Base-by-base conservation (phyloP, 2,113 vertebrate species). In the Sphyrna mokarran region DNA sequence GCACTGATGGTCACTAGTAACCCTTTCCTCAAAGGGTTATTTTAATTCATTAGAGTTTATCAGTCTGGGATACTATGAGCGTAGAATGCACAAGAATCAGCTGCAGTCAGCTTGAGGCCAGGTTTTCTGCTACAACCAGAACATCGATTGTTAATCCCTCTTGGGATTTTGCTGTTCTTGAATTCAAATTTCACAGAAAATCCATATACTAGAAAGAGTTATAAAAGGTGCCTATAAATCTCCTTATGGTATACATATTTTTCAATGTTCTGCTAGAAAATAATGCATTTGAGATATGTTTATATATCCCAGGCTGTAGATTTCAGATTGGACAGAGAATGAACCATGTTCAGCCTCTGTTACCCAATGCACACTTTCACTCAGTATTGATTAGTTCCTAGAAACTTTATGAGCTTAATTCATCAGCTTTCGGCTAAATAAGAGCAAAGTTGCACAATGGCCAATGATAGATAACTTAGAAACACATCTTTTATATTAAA, bases 111-210 rank as follows among this genome's bases (percentile, higher is more conserved):
- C 40, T 70, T 23, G 22, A 48, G 33, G 5, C 33, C 61, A 66
- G 61, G 6, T 66, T 93, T 22, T 93, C 61, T 63, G 5, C 61
- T 22, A 63, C 89, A 95, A 70, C 69, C 26, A 48, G 69, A 48
- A 95, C 48, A 72, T 95, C 94, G 76, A 70, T 95, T 72, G 68
- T 43, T 95, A 72, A 72, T 95, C 72, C 14, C 11, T 29, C 16
- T 26, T 54, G 94, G 37, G 43, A 72, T 76, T 16, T 33, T 66
- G 48, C 33, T 5, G 40, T 76, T 26, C 40, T 16, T 33, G 23
- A 69, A 72, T 54, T 29, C 40, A 72, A 48, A 76, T 54, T 95
- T 54, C 48, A 37, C 23, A 48, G 40, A 95, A 95, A 76, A 95
- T 95, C 94, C 14, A 95, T 72, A 48, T 95, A 40, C 37, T 95